Base-by-base conservation (phyloP, 2,888 invertebrate species). In the Chesias legatella region DNA sequence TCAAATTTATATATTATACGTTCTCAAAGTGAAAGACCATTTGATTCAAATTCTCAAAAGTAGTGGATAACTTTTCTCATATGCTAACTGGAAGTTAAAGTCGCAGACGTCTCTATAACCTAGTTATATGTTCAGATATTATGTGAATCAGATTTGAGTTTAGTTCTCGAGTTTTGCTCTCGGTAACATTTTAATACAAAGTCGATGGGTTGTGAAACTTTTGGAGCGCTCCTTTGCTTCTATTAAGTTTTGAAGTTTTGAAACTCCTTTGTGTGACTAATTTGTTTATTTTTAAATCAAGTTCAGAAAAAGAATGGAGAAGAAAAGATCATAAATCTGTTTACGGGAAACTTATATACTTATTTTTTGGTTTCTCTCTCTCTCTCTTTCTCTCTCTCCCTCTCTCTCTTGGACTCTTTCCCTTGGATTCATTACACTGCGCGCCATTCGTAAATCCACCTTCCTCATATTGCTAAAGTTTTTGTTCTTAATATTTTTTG, bases 1-100 rank as follows among this genome's bases (percentile, higher is more conserved):
- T n/a, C n/a, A n/a, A n/a, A n/a, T n/a, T n/a, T n/a, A n/a, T n/a
- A n/a, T n/a, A n/a, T n/a, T n/a, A n/a, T n/a, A n/a, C 20, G 20
- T 6, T 20, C 7, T 13, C 8, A 7, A 22, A 7, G 11, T 10
- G 7, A 22, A 25, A 17, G 11, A 29, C 7, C 17, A 30, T 10
- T 24, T 37, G 51, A 54, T 53, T 48, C 40, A 56, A 56, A 52
- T 58, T 55, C 57, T 57, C 54, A 50, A 56, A 66, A 60, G 58
- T 53, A 48, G 45, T 63, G 63, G 29, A 34, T 33, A 55, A 60
- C 51, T 60, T 46, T 37, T 33, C 55, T 47, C 59, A 58, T 59
- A 61, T 48, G 57, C 53, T 53, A 56, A 62, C 51, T 58, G 42
- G 46, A 54, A 21, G 45, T 56, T 33, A 49, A 43, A 58, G 45